Conservation (phyloP, 2,113 vertebrate species). For the Oenanthe oenanthe region DNA sequence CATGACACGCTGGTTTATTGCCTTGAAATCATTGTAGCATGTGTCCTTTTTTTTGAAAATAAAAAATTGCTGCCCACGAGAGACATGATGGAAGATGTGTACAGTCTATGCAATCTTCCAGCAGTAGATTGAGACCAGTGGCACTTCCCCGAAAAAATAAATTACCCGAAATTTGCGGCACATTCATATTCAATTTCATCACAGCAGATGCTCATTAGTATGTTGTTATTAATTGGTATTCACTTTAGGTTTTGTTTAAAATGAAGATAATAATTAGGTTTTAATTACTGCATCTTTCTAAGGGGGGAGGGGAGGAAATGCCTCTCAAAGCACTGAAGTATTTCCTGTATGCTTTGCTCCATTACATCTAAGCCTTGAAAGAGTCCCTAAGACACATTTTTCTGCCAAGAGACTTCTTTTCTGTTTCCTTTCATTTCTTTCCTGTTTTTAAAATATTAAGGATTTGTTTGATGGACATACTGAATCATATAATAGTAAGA, state of each 20-base stretch:
- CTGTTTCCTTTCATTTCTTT: slow-evolving; percentile 29
- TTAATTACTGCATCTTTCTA: slow-evolving; percentile 85
- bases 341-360: slow-evolving; percentile 74
- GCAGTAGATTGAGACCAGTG: slow-evolving; percentile 79
- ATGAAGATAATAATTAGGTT: slow-evolving; percentile 90
- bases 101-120: slow-evolving; percentile 75
- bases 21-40: background rate
- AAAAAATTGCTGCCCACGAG: slow-evolving; percentile 63
- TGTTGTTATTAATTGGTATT: slow-evolving; percentile 91
- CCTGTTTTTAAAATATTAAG: slow-evolving; percentile 59
- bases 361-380: slow-evolving; percentile 56
- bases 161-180: slow-evolving; percentile 85
- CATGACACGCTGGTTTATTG: background rate
- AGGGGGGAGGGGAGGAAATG: slow-evolving; percentile 76
- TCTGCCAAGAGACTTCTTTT: slow-evolving; percentile 68
- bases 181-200: slow-evolving; percentile 90
- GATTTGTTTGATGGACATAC: slow-evolving; percentile 75
- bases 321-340: slow-evolving; percentile 80
- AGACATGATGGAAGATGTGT: slow-evolving; percentile 68
- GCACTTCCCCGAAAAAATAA: slow-evolving; percentile 83
- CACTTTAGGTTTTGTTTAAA: slow-evolving; percentile 90
- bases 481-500: slow-evolving; percentile 72
- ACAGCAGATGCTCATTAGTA: slow-evolving; percentile 90
- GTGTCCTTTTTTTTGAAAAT: slow-evolving; percentile 31
- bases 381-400: slow-evolving; percentile 54